Evolutionary conservation across 2,888 invertebrate genomes (phyloP), one percentile per base, ranked within the genome.

Genomic region (Leptinotarsa peninsularis): DNA sequence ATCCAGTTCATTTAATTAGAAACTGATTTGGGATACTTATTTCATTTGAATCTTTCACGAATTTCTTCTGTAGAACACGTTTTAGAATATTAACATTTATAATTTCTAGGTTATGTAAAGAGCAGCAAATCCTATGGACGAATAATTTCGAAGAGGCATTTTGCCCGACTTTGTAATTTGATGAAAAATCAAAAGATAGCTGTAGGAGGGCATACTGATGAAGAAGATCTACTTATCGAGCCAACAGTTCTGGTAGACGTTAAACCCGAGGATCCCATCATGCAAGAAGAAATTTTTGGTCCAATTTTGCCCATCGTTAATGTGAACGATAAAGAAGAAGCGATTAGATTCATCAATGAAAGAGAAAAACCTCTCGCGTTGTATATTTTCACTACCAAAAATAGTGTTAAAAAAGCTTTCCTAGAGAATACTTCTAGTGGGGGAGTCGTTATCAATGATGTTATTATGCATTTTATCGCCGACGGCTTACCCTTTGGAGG

Each of bases 261-360:
- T 0, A 91, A 92, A 69, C 90, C 91, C 0, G 90, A 90, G 1
- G 98, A 98, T 88, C 92, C 93, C 56, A 87, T 95, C 4, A 96
- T 96, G 96, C 92, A 93, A 81, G 95, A 98, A 82, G 99, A 99
- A 91, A 97, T 99, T 82, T 99, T 99, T 88, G 99, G 98, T 1
- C 99, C 99, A 4, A 92, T 99, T 82, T 90, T 99, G 79, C 98
- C 99, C 0, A 94, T 99, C 76, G 88, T 98, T 3, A 93, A 92
- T 71, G 92, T 98, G 10, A 92, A 93, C 75, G 93, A 93, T 87
- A 93, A 95, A 15, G 94, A 94, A 75, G 97, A 98, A 87, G 98
- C 98, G 0, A 95, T 99, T 73, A 92, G 94, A 81, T 96, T 96
- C 85, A 97, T 98, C 82, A 97, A 96, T 84, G 90, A 90, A 78